Base-by-base conservation (phyloP, 2,888 invertebrate species). In the Bedellia somnulentella region DNA sequence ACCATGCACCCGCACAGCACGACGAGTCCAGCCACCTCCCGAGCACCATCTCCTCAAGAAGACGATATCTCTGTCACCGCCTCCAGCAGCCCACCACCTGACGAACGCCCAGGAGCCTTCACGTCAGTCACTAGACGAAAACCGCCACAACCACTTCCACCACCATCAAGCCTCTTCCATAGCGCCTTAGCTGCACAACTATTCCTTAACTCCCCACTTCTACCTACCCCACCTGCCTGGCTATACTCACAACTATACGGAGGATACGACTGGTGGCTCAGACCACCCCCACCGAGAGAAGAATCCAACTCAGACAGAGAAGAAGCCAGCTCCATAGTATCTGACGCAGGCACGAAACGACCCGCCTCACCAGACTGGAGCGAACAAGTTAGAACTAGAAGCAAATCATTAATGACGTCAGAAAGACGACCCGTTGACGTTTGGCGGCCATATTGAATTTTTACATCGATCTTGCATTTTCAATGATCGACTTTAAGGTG, bases 171-270 rank as follows among this genome's bases (percentile, higher is more conserved):
- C 28, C 49, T 57, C 39, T 82, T 61, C 62, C 81, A 53, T 38
- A 71, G 63, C 39, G 70, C 64, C 34, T 44, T 68, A 43, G 86
- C 86, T 1, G 86, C 86, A 1, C 86, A 86, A 52, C 63, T 88
- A 29, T 87, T 88, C 48, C 71, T 88, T 21, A 87, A 88, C 48
- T 81, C 86, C 3, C 87, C 87, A 0, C 63, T 88, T 9, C 58
- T 88, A 36, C 88, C 87, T 1, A 86, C 87, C 1, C 87, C 87
- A 4, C 85, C 85, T 21, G 87, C 87, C 36, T 88, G 87, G 88
- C 58, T 88, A 4, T 88, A 88, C 47, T 86, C 86, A 0, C 88
- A 88, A 46, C 66, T 89, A 2, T 88, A 88, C 49, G 84, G 84
- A 16, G 81, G 79, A 33, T 82, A 83, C 41, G 86, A 86, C 36